Base-by-base conservation (phyloP, 2,113 vertebrate species). In the Poicephalus gulielmi region DNA sequence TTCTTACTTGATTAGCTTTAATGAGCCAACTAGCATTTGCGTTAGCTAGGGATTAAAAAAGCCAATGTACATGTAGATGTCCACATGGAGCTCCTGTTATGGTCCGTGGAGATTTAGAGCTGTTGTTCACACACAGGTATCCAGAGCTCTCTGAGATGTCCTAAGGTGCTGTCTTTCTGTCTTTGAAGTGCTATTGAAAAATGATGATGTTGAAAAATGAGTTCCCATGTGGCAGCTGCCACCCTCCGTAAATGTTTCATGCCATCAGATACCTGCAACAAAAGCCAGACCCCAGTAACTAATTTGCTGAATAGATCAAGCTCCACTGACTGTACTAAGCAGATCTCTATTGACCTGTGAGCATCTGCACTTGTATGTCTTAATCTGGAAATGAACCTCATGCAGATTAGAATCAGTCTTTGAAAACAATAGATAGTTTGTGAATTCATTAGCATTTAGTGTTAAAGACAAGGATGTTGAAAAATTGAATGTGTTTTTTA, bases 51-150 rank as follows among this genome's bases (percentile, higher is more conserved):
- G 28, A 39, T 62, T 50, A 30, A 52, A 84, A 76, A 30, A 50
- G 3, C 1, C 41, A 70, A 0, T 4, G 20, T 35, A 12, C 2
- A 0, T 27, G 20, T 30, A 25, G 19, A 11, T 63, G 9, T 60
- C 31, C 33, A 50, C 12, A 7, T 5, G 11, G 16, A 43, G 10
- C 18, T 70, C 15, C 17, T 70, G 8, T 43, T 37, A 7, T 2
- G 7, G 7, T 13, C 35, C n/a, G 4, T 23, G 12, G 12, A n/a
- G 44, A 31, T 70, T 62, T 44, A 62, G 18, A 69, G 22, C 17
- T 70, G 10, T 12, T 62, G 14, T 41, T 75, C 55, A 59, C 7
- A 6, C 5, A 8, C 10, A 60, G 18, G 3, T 71, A 43, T 9
- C 31, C 46, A 63, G 19, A 55, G 20, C 17, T 35, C 9, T 17